Evolutionary conservation across 2,888 invertebrate genomes (phyloP).

Genomic region (Drosophila kanekoi): DNA sequence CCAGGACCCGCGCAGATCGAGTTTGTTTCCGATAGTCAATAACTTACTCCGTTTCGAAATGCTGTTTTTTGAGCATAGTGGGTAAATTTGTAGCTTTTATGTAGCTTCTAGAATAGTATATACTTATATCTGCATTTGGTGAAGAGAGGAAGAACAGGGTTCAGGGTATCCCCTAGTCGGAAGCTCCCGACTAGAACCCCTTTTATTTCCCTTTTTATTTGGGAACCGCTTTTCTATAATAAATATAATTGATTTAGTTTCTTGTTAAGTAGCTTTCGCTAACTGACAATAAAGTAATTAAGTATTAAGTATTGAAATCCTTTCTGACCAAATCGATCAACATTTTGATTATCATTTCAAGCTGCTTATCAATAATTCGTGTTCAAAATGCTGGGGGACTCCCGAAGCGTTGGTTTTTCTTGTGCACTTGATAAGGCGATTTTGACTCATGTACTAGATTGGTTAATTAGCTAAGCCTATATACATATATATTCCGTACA

Average conservation of each 20-base stretch:
- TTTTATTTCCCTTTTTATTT: neutral
- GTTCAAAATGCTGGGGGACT: slow-evolving; percentile 52
- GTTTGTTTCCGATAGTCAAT: too few relatives aligned
- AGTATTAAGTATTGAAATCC: slow-evolving; percentile 3
- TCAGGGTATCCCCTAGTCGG: too few relatives aligned
- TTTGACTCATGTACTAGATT: slow-evolving; percentile 32
- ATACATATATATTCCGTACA: neutral
- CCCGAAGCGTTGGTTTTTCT: slow-evolving; percentile 36
- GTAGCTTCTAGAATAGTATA: too few relatives aligned
- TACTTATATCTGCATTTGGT: too few relatives aligned
- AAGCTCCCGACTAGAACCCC: too few relatives aligned
- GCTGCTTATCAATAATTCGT: slow-evolving; percentile 22
- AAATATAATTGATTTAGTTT: neutral
- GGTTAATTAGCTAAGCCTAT: slow-evolving; percentile 2
- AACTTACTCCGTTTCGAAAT: too few relatives aligned
- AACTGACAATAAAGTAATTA: slow-evolving; percentile 6
- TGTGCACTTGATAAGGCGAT: slow-evolving; percentile 7
- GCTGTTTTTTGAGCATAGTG: too few relatives aligned
- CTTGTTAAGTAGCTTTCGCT: neutral
- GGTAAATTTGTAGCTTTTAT: too few relatives aligned
- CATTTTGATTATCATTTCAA: neutral
- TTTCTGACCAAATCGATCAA: slow-evolving; percentile 6
- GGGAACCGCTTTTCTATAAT: neutral
- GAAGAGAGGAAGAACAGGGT: too few relatives aligned
- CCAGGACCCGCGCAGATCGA: too few relatives aligned